Percentiles rank a stretch among this genome's conserved stretches.
These are phyloP conservation scores for Pogonomyrmex barbatus DNA, from an alignment of 1,140 invertebrate genomes.

Conservation along the genomic window DNA sequence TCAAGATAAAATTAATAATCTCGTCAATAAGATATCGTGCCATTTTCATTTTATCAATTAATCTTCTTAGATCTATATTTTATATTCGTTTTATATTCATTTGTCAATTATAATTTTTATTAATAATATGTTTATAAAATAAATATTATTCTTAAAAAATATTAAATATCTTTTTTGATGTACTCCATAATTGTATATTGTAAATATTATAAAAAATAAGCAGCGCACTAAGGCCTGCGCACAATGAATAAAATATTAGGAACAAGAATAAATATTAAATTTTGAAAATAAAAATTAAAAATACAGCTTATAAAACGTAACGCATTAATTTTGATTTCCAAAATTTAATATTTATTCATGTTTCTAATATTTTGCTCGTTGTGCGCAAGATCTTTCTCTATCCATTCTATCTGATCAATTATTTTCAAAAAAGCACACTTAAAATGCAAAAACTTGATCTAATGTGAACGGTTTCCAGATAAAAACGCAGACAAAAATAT, in stretches of 20 bases:
- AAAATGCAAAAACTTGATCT: not conserved
- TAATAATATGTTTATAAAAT: not conserved
- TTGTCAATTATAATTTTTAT: not conserved
- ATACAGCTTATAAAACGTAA: too few species aligned
- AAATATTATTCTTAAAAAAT: constrained; percentile 3
- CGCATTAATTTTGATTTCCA: too few species aligned
- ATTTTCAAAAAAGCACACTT: not conserved
- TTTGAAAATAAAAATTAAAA: too few species aligned
- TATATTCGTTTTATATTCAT: not conserved
- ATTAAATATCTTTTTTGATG: not conserved
- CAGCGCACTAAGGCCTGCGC: too few species aligned
- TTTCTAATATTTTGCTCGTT: too few species aligned
- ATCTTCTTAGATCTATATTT: not conserved
- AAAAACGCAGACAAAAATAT: constrained; percentile 8
- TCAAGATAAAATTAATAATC: constrained; percentile 10
- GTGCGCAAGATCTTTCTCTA: not conserved
- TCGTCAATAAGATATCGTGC: not conserved
- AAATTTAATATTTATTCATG: too few species aligned
- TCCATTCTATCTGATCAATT: not conserved
- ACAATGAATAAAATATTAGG: too few species aligned
- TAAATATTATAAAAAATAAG: too few species aligned
- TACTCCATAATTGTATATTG: too few species aligned
- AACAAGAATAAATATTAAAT: too few species aligned
- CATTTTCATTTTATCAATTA: constrained; percentile 17
- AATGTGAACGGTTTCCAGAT: constrained; percentile 4